phyloP scores from a whole-genome alignment of 2,888 invertebrate species.

The Pseudoips prasinana region DNA sequence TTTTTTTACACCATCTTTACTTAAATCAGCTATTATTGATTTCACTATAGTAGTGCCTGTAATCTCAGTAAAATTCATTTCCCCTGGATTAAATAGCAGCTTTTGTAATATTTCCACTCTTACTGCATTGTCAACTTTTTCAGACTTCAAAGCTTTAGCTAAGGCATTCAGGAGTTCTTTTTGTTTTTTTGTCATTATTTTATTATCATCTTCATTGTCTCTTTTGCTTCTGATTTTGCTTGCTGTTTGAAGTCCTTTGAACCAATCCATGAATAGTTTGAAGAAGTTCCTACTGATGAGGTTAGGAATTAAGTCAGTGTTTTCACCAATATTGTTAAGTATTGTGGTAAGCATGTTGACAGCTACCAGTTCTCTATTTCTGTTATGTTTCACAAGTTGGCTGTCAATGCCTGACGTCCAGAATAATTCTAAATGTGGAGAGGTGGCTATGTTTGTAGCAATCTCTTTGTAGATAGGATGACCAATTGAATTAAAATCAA shows the following conservation, averaged over 20 bases:
- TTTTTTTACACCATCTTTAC: constrained; percentile 83
- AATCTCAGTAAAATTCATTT: constrained; percentile 88
- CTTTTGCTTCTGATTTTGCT: constrained; percentile 79
- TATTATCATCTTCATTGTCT: constrained; percentile 71
- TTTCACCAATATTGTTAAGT: constrained; percentile 71
- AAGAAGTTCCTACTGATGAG: constrained; percentile 85
- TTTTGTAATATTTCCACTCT: constrained; percentile 84
- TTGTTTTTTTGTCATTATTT: constrained; percentile 79
- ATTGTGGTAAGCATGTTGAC: constrained; percentile 82
- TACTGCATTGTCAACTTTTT: constrained; percentile 69
- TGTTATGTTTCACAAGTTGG: constrained; percentile 70
- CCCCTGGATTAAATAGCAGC: constrained; percentile 86
- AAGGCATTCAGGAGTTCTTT: constrained; percentile 78
- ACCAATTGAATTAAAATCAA: constrained; percentile 78
- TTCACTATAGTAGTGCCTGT: constrained; percentile 85
- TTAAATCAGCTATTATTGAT: constrained; percentile 83
- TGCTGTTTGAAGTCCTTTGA: constrained; percentile 81
- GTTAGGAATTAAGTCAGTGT: constrained; percentile 72
- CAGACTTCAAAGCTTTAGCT: constrained; percentile 70
- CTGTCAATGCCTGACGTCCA: constrained; percentile 79
- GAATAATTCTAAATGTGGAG: constrained; percentile 77
- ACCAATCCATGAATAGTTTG: constrained; percentile 83
- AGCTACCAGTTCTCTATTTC: constrained; percentile 82
- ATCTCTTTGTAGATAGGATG: constrained; percentile 86
- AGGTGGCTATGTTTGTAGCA: constrained; percentile 75